Base-by-base conservation (phyloP, 1,140 invertebrate genomes). In the Nylanderia fulva region DNA sequence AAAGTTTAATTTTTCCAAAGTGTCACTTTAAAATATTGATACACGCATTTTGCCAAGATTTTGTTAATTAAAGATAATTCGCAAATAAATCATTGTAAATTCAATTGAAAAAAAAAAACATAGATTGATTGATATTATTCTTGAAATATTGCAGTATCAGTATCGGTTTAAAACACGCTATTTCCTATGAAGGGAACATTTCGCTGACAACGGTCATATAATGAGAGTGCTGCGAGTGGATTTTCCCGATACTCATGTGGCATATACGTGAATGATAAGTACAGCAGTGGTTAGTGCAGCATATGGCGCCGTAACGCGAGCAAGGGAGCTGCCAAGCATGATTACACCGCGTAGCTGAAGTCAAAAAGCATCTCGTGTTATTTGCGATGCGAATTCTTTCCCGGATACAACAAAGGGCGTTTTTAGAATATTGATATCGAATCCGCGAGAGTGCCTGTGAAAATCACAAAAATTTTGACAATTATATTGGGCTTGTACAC, bases 351-450 rank as follows among this genome's bases (percentile, higher is more conserved):
- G 24, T 72, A 24, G 77, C 52, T 45, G 15, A 82, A 82, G 64
- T 58, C 52, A 82, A 58, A 82, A 72, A 82, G 77, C 66, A 58
- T 82, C 54, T 11, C 77, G 27, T n/a, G 36, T 71, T 82, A 82
- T 82, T 27, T 56, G 66, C 69, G 84, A 84, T 54, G 86, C 85
- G 92, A 92, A 90, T 93, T 93, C 94, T 94, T 90, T 90, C 91
- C 77, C 85, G 88, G 54, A 60, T 80, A 85, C 90, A 91, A 94
- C 93, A 94, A 95, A 94, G 92, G 89, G 90, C 86, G 93, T 93
- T 94, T 95, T 94, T 94, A 94, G 92, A 95, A 95, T 94, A 95
- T 95, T 95, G 94, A 93, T 94, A 95, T 93, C 92, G 94, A 94
- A 93, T 90, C 90, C 61, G 82, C 84, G 82, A 75, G 86, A 75